Evolutionary conservation across 1,140 invertebrate genomes (phyloP).

Genomic region (Holotrichia oblita): DNA sequence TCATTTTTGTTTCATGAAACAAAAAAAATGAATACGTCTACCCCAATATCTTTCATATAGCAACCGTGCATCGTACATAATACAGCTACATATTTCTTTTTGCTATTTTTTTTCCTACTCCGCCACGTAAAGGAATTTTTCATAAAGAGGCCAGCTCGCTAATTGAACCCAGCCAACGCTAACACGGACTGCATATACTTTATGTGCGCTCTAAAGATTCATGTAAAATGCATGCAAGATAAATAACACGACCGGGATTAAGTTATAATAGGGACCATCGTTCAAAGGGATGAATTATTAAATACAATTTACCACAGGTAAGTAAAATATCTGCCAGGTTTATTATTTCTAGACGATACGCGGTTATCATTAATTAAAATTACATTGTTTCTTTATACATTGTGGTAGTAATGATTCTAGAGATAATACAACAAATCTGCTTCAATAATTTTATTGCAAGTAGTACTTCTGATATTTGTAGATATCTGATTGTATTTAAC

Average conservation of each 20-base stretch:
- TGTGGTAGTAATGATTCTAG: no score
- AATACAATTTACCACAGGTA: neutral
- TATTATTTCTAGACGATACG: no score
- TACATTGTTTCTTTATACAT: no score
- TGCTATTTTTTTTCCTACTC: neutral
- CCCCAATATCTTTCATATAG: neutral
- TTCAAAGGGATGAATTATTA: neutral
- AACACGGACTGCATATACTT: no score
- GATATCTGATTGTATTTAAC: no score
- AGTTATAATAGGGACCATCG: neutral
- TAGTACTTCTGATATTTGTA: no score
- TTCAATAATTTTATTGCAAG: no score
- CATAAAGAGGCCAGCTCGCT: neutral
- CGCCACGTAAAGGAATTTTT: neutral
- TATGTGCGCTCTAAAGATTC: neutral
- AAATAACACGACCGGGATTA: neutral
- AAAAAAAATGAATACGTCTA: no score
- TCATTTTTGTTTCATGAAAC: no score
- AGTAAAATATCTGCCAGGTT: no score
- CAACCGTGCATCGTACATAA: neutral
- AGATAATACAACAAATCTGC: no score
- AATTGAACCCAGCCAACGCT: neutral
- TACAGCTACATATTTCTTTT: neutral
- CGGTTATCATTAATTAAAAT: no score
- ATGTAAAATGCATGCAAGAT: slow-evolving; percentile 1